These are phyloP conservation scores for Eilema depressum DNA, from an alignment of 2,888 invertebrate genomes.

Conservation along the genomic window DNA sequence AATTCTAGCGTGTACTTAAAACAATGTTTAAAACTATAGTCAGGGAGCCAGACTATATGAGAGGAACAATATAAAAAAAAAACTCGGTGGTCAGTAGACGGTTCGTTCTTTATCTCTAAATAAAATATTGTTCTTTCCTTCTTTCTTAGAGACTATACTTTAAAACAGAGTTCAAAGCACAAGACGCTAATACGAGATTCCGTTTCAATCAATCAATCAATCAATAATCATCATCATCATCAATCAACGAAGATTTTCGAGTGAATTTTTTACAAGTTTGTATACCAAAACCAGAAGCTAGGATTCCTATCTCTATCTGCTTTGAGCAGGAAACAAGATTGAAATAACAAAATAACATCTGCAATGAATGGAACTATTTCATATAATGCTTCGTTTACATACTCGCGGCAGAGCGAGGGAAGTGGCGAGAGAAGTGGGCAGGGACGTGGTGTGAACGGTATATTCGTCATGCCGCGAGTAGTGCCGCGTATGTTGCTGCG, in stretches of 20 bases:
- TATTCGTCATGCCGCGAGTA: no score
- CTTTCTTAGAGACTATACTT: background rate
- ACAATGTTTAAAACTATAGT: slow-evolving; percentile 6
- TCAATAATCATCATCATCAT: no score
- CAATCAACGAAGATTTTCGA: slow-evolving; percentile 20
- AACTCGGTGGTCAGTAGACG: no score
- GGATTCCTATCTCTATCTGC: background rate
- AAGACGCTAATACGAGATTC: background rate
- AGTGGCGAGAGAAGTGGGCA: no score
- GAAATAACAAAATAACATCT: background rate
- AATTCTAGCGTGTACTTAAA: background rate
- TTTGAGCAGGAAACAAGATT: background rate
- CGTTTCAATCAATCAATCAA: background rate
- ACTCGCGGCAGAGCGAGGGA: no score
- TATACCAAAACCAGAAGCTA: no score
- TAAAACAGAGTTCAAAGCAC: slow-evolving; percentile 1
- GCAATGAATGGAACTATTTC: no score
- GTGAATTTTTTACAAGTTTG: background rate
- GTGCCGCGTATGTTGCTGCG: no score
- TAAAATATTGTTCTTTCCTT: background rate
- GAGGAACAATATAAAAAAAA: background rate
- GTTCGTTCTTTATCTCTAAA: background rate
- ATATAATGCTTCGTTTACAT: no score
- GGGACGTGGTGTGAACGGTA: no score
- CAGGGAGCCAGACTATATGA: background rate